These are phyloP conservation scores for Zoanthus gigantus DNA, from an alignment of 92 coral and sea anemone genomes.

Conservation along the genomic window DNA sequence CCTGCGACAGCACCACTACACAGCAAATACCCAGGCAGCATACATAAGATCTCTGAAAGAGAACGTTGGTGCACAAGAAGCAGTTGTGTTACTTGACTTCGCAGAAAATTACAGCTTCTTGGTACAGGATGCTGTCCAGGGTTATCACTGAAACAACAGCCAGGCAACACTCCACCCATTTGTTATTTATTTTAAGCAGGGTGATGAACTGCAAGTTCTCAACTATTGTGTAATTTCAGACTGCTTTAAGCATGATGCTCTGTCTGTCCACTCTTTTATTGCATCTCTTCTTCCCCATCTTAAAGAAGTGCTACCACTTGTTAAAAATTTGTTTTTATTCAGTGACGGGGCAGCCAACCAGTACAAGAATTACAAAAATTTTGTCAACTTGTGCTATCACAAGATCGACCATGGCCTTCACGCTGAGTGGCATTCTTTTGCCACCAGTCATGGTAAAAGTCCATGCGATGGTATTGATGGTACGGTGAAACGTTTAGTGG, in stretches of 20 bases:
- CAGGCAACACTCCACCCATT: constrained; percentile 37
- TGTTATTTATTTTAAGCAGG: background rate
- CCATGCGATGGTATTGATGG: constrained; percentile 47
- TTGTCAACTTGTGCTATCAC: constrained; percentile 35
- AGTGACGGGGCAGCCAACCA: constrained; percentile 47
- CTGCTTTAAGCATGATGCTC: constrained; percentile 39
- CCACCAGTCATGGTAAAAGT: constrained; percentile 7
- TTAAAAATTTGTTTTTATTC: constrained; percentile 12
- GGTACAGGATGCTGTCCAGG: constrained; percentile 33
- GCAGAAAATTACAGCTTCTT: constrained; percentile 44
- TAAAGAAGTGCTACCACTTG: constrained; percentile 20
- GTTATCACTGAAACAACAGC: background rate
- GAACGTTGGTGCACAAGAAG: constrained; percentile 8
- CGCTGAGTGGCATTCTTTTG: background rate
- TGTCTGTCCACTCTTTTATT: constrained; percentile 30
- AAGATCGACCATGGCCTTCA: constrained; percentile 26
- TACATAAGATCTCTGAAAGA: constrained; percentile 32
- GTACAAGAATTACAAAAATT: constrained; percentile 41
- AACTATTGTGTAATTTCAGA: constrained; percentile 30
- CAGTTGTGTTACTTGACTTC: constrained; percentile 33
- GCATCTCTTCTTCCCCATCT: constrained; percentile 14
- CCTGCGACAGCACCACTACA: constrained; percentile 18
- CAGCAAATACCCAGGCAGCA: constrained; percentile 23
- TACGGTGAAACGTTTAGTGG: constrained; percentile 38
- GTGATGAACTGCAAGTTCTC: background rate